Conservation (phyloP, 2,797 vertebrate species). For the Telmatherina bonti region DNA sequence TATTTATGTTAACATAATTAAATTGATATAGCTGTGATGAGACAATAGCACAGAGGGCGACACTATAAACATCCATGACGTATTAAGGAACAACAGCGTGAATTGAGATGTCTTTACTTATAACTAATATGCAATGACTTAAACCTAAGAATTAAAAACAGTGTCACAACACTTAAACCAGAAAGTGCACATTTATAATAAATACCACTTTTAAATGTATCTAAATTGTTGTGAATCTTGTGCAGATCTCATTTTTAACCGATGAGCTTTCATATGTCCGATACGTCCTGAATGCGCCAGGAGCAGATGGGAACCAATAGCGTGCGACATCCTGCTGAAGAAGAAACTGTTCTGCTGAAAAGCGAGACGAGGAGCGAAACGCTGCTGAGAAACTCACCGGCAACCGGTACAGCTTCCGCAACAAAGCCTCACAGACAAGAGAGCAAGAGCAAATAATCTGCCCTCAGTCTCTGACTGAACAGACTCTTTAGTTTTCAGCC, state of each 20-base stretch:
- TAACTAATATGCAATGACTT: not conserved
- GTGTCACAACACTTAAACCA: not conserved
- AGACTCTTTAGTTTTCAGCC: constrained; percentile 36
- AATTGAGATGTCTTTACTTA: not conserved
- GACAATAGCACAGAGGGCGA: not conserved
- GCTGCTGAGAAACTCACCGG: constrained; percentile 54
- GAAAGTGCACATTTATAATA: not conserved
- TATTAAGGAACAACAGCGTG: not conserved
- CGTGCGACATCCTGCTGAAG: constrained; percentile 70
- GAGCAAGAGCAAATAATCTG: constrained; percentile 40
- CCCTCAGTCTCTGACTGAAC: constrained; percentile 40
- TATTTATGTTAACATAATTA: not conserved
- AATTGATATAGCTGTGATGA: not conserved
- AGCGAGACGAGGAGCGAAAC: constrained; percentile 57
- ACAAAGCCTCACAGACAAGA: constrained; percentile 31
- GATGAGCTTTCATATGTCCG: constrained; percentile 10
- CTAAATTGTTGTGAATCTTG: not conserved
- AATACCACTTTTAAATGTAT: not conserved
- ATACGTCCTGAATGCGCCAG: constrained; percentile 41
- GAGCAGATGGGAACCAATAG: constrained; percentile 74
- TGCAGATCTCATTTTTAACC: not conserved
- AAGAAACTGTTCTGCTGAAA: constrained; percentile 64
- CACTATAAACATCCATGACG: not conserved
- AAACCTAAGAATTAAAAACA: not conserved
- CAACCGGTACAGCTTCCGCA: constrained; percentile 14